Base-by-base conservation (phyloP, 2,888 invertebrate genomes). In the Prosapia bicincta region DNA sequence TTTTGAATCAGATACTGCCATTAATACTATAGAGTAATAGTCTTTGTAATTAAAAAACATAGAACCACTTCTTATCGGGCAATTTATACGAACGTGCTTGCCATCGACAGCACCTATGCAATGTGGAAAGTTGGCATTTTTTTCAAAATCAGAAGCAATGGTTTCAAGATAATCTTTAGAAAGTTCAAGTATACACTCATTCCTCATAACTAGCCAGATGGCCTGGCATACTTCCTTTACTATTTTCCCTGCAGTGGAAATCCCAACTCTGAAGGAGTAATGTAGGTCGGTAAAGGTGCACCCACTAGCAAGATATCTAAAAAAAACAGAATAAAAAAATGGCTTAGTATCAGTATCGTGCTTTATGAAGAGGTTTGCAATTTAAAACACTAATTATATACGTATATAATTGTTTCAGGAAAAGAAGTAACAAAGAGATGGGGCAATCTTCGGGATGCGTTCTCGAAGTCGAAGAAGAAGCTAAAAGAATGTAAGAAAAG, bases 271-370 rank as follows among this genome's bases (percentile, higher is more conserved):
- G n/a, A n/a, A n/a, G n/a, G n/a, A n/a, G n/a, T n/a, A n/a, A n/a
- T n/a, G n/a, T n/a, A n/a, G n/a, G n/a, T n/a, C n/a, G n/a, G n/a
- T n/a, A n/a, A n/a, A n/a, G n/a, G n/a, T n/a, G n/a, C n/a, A n/a
- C n/a, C n/a, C n/a, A n/a, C n/a, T 78, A 32, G 78, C 80, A 23
- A 81, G 71, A 77, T 80, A 79, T 77, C 80, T 79, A n/a, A n/a
- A n/a, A n/a, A n/a, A n/a, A n/a, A n/a, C n/a, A n/a, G 66, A 71
- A 78, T 79, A 74, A 70, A 70, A 70, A n/a, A 7, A 6, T 70
- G 32, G n/a, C 24, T 32, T 70, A 70, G 70, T 70, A 32, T 2
- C 70, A 70, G 9, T 70, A 70, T 70, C 10, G 32, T 70, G 70
- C 20, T 70, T 1, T 26, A 71, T 70, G 38, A 70, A 70, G n/a